phyloP scores from a whole-genome alignment of 2,113 vertebrate species.

The Anthoscopus minutus region DNA sequence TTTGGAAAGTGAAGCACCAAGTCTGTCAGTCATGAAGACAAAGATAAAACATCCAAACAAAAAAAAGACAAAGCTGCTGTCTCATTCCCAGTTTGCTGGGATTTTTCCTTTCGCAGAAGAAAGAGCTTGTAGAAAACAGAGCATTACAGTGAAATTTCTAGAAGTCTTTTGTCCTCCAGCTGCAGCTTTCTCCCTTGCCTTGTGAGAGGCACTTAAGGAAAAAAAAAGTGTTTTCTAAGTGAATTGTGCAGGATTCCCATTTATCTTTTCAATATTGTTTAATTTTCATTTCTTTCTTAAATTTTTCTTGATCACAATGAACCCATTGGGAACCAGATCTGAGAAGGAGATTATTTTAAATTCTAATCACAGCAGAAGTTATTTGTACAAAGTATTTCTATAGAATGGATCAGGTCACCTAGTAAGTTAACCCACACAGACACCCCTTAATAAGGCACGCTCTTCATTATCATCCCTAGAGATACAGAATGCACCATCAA shows the following conservation, averaged over 20 bases:
- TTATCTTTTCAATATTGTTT: background rate
- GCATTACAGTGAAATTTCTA: background rate
- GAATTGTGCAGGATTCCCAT: background rate
- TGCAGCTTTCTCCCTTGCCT: background rate
- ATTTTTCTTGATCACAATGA: background rate
- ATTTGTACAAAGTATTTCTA: background rate
- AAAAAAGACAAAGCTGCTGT: background rate
- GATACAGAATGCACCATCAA: background rate
- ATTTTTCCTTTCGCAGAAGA: slow-evolving; percentile 20
- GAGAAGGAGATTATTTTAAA: background rate
- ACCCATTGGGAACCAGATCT: background rate
- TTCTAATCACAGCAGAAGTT: background rate
- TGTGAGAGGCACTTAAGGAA: background rate
- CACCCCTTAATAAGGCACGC: background rate
- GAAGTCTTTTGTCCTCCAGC: background rate
- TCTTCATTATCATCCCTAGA: slow-evolving; percentile 36
- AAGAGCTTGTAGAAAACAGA: background rate
- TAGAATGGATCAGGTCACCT: background rate
- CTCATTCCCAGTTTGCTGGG: background rate
- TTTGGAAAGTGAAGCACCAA: background rate
- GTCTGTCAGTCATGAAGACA: background rate
- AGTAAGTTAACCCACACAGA: background rate
- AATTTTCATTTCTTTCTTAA: background rate
- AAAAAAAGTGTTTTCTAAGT: background rate
- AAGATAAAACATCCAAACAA: background rate